Evolutionary conservation across 2,113 vertebrate genomes (phyloP).

Genomic region (Lepus europaeus): DNA sequence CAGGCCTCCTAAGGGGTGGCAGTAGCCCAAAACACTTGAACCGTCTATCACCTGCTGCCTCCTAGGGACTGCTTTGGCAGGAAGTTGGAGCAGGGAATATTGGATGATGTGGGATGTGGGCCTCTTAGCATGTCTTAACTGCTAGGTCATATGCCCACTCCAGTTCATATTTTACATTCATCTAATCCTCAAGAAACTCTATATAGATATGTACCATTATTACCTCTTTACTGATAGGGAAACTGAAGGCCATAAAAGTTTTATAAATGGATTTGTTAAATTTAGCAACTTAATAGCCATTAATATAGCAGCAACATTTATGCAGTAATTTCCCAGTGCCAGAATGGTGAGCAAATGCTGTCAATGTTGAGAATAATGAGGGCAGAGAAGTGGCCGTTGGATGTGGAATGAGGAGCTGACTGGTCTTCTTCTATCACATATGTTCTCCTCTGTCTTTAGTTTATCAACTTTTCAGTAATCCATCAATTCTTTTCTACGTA

Average conservation of each 20-base stretch:
- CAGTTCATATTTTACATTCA: conserved; percentile 13
- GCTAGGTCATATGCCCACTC: too few relatives aligned
- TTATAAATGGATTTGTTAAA: neutral
- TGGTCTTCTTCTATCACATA: neutral
- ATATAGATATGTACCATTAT: neutral
- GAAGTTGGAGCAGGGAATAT: too few relatives aligned
- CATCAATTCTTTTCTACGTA: neutral
- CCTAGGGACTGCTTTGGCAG: too few relatives aligned
- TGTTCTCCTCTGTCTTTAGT: neutral
- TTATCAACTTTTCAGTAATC: neutral
- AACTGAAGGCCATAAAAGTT: neutral
- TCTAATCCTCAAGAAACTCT: neutral
- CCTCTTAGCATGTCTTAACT: too few relatives aligned
- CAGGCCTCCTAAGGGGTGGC: too few relatives aligned
- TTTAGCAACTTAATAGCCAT: conserved; percentile 1
- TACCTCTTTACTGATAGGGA: neutral
- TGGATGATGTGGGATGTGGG: neutral
- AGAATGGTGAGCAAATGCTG: neutral
- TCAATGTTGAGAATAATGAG: neutral
- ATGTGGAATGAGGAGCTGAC: neutral
- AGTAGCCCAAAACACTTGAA: too few relatives aligned
- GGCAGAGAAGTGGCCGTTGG: neutral
- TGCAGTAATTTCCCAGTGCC: neutral
- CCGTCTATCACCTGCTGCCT: too few relatives aligned
- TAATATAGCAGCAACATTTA: neutral